Evolutionary conservation across 2,888 invertebrate species (phyloP).

Genomic region (Agrochola litura): DNA sequence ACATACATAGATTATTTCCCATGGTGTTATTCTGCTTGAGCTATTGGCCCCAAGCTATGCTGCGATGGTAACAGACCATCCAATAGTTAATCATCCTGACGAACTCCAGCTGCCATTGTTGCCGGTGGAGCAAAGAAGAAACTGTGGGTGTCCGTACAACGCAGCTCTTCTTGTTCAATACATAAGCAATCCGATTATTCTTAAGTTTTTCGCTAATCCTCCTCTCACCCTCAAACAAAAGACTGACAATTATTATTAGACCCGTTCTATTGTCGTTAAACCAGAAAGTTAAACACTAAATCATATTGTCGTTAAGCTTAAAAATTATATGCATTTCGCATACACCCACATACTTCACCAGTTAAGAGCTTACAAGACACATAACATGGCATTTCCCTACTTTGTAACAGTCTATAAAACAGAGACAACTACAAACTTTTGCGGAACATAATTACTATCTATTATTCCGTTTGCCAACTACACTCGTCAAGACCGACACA

Average conservation of each 20-base stretch:
- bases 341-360: slow-evolving; percentile 38
- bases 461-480: slow-evolving; percentile 63
- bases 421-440: slow-evolving; percentile 53
- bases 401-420: slow-evolving; percentile 57
- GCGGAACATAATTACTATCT: slow-evolving; percentile 59
- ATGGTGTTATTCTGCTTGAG: no score
- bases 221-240: neutral
- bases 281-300: slow-evolving; percentile 21
- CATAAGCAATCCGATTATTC: slow-evolving; percentile 18
- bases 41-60: no score
- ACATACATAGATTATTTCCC: no score
- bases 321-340: slow-evolving; percentile 49
- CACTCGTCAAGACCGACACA: slow-evolving; percentile 54
- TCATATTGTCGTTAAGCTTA: slow-evolving; percentile 26
- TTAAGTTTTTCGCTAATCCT: slow-evolving; percentile 6
- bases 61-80: no score
- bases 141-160: no score
- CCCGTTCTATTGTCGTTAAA: neutral
- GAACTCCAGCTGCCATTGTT: no score
- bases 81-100: no score
- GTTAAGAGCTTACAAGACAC: slow-evolving; percentile 37
- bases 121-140: no score
- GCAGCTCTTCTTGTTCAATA: neutral
- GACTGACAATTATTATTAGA: slow-evolving; percentile 2
- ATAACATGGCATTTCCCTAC: slow-evolving; percentile 50